Evolutionary conservation across 2,113 vertebrate genomes (phyloP), one percentile per base, ranked within the genome.

Genomic region (Lethenteron reissneri): DNA sequence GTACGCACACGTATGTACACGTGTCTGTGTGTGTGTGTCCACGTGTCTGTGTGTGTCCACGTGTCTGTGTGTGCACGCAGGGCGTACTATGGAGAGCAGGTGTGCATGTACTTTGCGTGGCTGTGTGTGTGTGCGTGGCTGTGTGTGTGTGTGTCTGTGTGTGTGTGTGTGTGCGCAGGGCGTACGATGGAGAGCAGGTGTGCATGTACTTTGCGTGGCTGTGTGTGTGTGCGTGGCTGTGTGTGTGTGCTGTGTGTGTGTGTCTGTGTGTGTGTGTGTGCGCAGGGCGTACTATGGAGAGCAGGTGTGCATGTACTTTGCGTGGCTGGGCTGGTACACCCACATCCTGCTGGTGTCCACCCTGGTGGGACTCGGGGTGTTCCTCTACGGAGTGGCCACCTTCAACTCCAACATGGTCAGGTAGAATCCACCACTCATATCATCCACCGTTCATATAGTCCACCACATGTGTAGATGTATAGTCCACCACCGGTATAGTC

Each of bases 271-370:
- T 41, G 41, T 64, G 8, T 68, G 64, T 68, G n/a, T 10, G 9
- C 11, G 25, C 64, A 68, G 64, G 64, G n/a, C 10, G 2, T 68
- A 68, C 64, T 68, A 17, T 68, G 64, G 64, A 8, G 64, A 68
- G 64, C 64, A 68, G 64, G 64, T 68, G 64, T n/a, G n/a, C 8
- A 17, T 68, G 8, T 68, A 68, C 64, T 68, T 68, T 68, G 64
- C 64, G 9, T 68, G 64, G 64, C 10, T 68, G 64, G 25, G 64
- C 25, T 25, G n/a, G 10, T 68, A 68, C 64, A 68, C 64, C 64
- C n/a, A 11, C n/a, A 68, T 68, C n/a, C 8, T 68, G 9, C n/a
- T n/a, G 25, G 25, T 68, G n/a, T n/a, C 64, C 25, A 25, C 64
- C 25, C 2, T 68, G 9, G 64, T 68, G 25, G 64, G 64, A n/a